Base-by-base conservation (phyloP, 2,888 invertebrate genomes). In the Chesias legatella region DNA sequence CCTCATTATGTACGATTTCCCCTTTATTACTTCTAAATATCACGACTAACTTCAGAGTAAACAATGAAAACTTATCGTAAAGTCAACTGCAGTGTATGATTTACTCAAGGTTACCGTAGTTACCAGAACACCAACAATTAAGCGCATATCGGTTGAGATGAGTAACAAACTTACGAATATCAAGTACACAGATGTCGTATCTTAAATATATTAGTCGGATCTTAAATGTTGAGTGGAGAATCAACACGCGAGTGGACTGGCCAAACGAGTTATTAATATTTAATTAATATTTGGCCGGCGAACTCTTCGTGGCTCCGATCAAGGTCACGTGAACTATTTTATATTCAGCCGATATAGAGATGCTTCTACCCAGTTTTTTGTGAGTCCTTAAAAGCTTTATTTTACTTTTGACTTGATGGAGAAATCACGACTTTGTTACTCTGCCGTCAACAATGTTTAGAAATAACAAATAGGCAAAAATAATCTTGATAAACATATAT, bases 201-300 rank as follows among this genome's bases (percentile, higher is more conserved):
- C 35, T 47, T 53, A 41, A 39, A 42, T 34, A 35, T 32, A 41
- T 46, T 37, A 32, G 39, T 33, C 26, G 46, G n/a, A 24, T 44
- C 37, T 47, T 41, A 47, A 56, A 63, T 61, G 63, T 60, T 53
- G 61, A 67, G 65, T 65, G 61, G 61, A 63, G 66, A 69, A 69
- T 71, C 71, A 67, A 69, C 73, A 78, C 73, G 72, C 75, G 61
- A 70, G 62, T 67, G 65, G 63, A 76, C 77, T 65, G 48, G 65
- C 72, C 75, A 75, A 82, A 82, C 83, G 64, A 69, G 83, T 82
- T 81, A 76, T 77, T 79, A 77, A 79, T 79, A 80, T 78, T 79
- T 81, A 78, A 81, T 83, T 81, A 79, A 76, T 76, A 78, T 80
- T 82, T 78, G 75, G 73, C 67, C 73, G 75, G 73, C 77, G 70